phyloP scores from a whole-genome alignment of 1,140 invertebrate species.

The Catajapyx aquilonaris region DNA sequence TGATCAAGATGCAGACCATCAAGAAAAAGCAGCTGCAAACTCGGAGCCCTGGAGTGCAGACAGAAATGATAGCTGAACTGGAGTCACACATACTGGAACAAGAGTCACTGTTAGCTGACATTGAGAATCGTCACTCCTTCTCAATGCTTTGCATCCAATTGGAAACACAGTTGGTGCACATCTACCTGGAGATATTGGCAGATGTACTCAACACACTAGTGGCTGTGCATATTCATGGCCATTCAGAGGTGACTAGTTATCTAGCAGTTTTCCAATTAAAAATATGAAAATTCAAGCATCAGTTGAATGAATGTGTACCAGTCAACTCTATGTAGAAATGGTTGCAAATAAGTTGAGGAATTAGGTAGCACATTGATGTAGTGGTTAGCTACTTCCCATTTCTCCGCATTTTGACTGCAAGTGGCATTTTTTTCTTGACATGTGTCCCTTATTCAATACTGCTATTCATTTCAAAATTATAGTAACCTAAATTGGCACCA shows the following conservation, averaged over 20 bases:
- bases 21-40: conserved; percentile 48
- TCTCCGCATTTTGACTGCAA: too few relatives aligned
- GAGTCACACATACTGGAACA: conserved; percentile 46
- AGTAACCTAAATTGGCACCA: too few relatives aligned
- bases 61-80: conserved; percentile 39
- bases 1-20: conserved; percentile 41
- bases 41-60: conserved; percentile 34
- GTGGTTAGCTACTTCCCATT: too few relatives aligned
- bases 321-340: too few relatives aligned
- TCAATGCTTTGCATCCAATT: conserved; percentile 47
- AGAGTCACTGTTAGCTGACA: conserved; percentile 43
- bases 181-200: conserved; percentile 40
- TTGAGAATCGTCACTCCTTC: conserved; percentile 44
- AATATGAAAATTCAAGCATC: too few relatives aligned
- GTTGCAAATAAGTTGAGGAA: too few relatives aligned
- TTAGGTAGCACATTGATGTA: too few relatives aligned
- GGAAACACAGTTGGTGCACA: conserved; percentile 47
- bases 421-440: too few relatives aligned
- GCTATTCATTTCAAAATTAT: too few relatives aligned
- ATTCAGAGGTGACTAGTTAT: conserved; percentile 33
- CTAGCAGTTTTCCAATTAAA: too few relatives aligned
- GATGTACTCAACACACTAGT: conserved; percentile 36
- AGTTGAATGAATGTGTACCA: too few relatives aligned
- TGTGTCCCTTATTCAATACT: too few relatives aligned
- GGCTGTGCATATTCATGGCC: conserved; percentile 32